Evolutionary conservation across 2,888 invertebrate genomes (phyloP).

Genomic region (Limnephilus marmoratus): DNA sequence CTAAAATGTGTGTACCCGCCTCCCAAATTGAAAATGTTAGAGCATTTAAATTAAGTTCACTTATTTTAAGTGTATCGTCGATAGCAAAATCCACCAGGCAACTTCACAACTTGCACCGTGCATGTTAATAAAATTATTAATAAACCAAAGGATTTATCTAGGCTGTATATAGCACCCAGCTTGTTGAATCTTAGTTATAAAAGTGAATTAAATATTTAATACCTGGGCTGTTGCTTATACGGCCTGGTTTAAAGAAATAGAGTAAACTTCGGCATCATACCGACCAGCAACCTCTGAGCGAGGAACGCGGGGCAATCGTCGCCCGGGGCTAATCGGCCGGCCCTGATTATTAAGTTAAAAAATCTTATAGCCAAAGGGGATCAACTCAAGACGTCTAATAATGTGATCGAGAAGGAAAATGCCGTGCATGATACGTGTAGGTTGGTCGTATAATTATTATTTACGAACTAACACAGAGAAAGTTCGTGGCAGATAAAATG

Average conservation of each 20-base stretch:
- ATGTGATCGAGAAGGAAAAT: slow-evolving; percentile 38
- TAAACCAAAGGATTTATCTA: neutral
- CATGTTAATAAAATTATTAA: neutral
- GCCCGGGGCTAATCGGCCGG: slow-evolving; percentile 31
- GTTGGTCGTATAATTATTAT: neutral
- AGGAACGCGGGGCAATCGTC: slow-evolving; percentile 14
- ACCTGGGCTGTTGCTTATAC: neutral
- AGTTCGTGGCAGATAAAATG: neutral
- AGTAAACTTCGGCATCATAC: neutral
- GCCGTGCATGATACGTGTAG: neutral
- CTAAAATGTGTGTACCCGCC: too few species aligned
- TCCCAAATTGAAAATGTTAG: too few species aligned
- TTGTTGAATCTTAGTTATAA: neutral
- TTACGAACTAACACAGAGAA: neutral
- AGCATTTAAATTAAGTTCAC: neutral
- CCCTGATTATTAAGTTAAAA: slow-evolving; percentile 54
- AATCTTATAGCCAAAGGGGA: slow-evolving; percentile 24
- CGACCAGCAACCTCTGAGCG: neutral
- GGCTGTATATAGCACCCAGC: neutral
- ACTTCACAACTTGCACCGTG: neutral
- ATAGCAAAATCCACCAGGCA: neutral
- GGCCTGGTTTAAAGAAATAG: slow-evolving; percentile 9
- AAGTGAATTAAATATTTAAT: neutral
- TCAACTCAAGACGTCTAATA: slow-evolving; percentile 5
- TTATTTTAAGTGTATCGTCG: neutral